Percentiles rank a stretch among this genome's conserved stretches.
phyloP scores from a whole-genome alignment of 2,113 vertebrate species.

The Pleuronectes platessa region DNA sequence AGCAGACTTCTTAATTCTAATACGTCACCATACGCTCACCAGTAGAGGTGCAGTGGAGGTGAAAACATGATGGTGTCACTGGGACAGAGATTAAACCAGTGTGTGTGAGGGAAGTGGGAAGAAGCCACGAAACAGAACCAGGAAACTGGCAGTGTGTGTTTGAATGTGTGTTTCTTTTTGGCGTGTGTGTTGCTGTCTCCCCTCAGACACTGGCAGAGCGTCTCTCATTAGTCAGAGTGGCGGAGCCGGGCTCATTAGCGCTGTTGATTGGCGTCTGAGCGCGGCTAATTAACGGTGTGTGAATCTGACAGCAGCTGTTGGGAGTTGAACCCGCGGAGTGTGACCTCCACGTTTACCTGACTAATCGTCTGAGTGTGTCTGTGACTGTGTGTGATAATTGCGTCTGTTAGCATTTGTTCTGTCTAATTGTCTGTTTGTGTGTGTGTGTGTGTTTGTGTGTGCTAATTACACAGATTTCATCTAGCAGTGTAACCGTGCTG shows the following conservation, averaged over 20 bases:
- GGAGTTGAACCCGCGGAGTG: not conserved
- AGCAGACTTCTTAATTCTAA: too few species aligned
- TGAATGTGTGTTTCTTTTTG: not conserved
- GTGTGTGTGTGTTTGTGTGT: not conserved
- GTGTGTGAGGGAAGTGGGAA: too few species aligned
- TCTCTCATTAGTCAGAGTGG: slow-evolving; percentile 51
- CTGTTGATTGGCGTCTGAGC: slow-evolving; percentile 45
- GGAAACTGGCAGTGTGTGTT: slow-evolving; percentile 8
- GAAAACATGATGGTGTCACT: too few species aligned
- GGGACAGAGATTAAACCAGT: too few species aligned
- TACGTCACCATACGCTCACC: too few species aligned
- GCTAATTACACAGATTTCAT: slow-evolving; percentile 21
- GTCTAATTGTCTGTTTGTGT: slow-evolving; percentile 4
- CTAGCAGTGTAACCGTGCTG: not conserved
- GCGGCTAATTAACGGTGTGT: slow-evolving; percentile 57
- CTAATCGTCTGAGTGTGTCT: slow-evolving; percentile 19
- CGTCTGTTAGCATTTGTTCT: slow-evolving; percentile 35
- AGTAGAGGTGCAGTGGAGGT: too few species aligned
- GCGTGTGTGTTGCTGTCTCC: not conserved
- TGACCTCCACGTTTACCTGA: slow-evolving; percentile 36
- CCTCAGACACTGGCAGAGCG: slow-evolving; percentile 14
- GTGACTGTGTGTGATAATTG: slow-evolving; percentile 22
- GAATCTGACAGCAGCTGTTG: not conserved
- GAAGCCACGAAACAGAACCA: too few species aligned
- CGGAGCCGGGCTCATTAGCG: slow-evolving; percentile 61